phyloP scores from a whole-genome alignment of 2,888 invertebrate species.

The Noctua janthina region DNA sequence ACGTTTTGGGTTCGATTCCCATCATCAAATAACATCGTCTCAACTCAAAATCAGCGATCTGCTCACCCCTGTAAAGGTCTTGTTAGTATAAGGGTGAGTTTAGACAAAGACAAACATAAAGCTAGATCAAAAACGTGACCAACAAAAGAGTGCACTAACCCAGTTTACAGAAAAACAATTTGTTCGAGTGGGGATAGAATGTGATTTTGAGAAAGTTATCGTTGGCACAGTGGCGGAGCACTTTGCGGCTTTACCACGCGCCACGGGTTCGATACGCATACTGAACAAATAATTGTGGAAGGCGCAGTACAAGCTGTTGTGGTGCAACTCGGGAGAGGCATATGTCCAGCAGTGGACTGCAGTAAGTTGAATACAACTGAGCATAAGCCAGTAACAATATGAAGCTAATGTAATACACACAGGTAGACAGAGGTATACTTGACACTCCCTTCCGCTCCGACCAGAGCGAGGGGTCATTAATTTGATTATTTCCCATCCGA shows the following conservation, averaged over 20 bases:
- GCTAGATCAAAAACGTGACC: not conserved
- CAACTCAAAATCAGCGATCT: not conserved
- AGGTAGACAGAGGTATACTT: no score
- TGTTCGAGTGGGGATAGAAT: not conserved
- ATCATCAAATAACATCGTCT: not conserved
- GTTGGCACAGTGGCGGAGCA: not conserved
- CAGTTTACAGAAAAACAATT: not conserved
- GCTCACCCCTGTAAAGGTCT: not conserved
- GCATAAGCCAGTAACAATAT: no score
- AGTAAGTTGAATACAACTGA: no score
- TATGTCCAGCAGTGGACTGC: no score
- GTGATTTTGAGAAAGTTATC: not conserved
- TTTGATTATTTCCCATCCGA: no score
- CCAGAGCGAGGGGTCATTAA: no score
- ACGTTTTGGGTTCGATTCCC: slow-evolving; percentile 1
- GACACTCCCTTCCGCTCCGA: no score
- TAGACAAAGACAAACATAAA: not conserved
- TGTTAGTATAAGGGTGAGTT: not conserved
- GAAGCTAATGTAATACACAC: no score
- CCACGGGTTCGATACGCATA: not conserved
- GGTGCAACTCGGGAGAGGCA: no score
- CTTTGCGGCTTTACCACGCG: not conserved
- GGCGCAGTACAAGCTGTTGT: no score
- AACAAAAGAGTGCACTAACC: not conserved
- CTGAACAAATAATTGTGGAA: not conserved